Percentiles rank a stretch among this genome's conserved stretches.
These are phyloP conservation scores for Torymus texanus DNA, from an alignment of 2,888 invertebrate genomes.

Conservation along the genomic window DNA sequence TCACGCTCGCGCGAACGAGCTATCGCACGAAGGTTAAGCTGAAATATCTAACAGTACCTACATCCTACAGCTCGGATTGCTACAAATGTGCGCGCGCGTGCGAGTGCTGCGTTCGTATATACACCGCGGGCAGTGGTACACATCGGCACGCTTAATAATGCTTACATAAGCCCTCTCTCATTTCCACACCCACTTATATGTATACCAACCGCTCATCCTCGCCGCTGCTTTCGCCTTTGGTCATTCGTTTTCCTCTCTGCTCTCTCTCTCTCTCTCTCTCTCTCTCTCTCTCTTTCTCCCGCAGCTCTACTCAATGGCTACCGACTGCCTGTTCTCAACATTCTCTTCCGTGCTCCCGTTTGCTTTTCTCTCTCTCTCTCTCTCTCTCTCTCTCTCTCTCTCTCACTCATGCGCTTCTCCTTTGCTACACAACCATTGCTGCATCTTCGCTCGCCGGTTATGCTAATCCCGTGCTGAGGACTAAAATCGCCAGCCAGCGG, in stretches of 20 bases:
- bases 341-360: conserved; percentile 51
- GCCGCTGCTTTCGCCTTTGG: conserved; percentile 51
- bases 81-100: too few species aligned
- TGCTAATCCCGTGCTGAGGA: conserved; percentile 33
- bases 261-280: conserved; percentile 7
- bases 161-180: conserved; percentile 1
- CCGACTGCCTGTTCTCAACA: conserved; percentile 1
- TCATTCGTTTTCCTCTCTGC: conserved; percentile 68
- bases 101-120: not conserved
- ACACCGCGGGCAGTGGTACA: not conserved
- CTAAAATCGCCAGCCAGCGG: conserved; percentile 12
- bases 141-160: not conserved
- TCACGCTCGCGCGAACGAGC: too few species aligned
- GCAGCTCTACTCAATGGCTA: conserved; percentile 17
- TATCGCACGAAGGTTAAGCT: too few species aligned
- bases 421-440: not conserved
- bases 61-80: too few species aligned
- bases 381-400: not conserved
- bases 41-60: conserved; percentile 29
- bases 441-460: conserved; percentile 20
- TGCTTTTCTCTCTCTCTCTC: conserved; percentile 4
- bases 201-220: conserved; percentile 23
- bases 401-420: conserved; percentile 20
- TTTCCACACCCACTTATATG: not conserved
- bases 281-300: not conserved